Evolutionary conservation across 1,140 invertebrate species (phyloP).

Genomic region (Drosophila bifasciata): DNA sequence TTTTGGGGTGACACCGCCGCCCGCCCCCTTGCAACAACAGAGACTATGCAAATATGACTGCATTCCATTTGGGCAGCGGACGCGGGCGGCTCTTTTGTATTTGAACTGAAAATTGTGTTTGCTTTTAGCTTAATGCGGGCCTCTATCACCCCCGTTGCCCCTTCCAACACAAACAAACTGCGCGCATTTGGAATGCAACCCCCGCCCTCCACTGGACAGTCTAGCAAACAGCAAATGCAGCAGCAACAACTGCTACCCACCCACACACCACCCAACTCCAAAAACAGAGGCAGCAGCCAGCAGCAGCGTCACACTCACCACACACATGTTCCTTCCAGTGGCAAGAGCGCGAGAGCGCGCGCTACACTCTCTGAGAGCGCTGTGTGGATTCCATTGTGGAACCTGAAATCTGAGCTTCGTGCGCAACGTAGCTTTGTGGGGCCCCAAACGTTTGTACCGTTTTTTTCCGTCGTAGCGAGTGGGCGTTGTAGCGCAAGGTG

Average conservation of each 20-base stretch:
- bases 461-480: too few species aligned
- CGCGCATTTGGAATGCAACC: slow-evolving; percentile 69
- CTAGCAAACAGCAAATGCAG: slow-evolving; percentile 22
- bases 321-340: not conserved
- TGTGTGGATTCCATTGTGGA: slow-evolving; percentile 66
- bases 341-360: not conserved
- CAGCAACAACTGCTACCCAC: slow-evolving; percentile 31
- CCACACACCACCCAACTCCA: slow-evolving; percentile 19
- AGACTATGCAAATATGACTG: slow-evolving; percentile 62
- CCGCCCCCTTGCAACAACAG: too few species aligned
- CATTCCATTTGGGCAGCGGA: slow-evolving; percentile 3
- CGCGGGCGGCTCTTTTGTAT: slow-evolving; percentile 48
- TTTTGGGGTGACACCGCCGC: slow-evolving; percentile 56
- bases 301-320: not conserved
- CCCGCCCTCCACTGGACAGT: slow-evolving; percentile 55
- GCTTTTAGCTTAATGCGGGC: slow-evolving; percentile 57
- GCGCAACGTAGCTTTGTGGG: slow-evolving; percentile 36
- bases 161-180: slow-evolving; percentile 40
- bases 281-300: not conserved
- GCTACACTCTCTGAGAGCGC: slow-evolving; percentile 3
- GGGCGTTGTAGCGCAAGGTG: too few species aligned
- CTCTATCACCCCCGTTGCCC: not conserved
- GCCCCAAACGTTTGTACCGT: slow-evolving; percentile 9
- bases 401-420: slow-evolving; percentile 74
- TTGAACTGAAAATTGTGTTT: slow-evolving; percentile 54